Evolutionary conservation across 2,113 vertebrate species (phyloP).

Genomic region (Cyanistes caeruleus): DNA sequence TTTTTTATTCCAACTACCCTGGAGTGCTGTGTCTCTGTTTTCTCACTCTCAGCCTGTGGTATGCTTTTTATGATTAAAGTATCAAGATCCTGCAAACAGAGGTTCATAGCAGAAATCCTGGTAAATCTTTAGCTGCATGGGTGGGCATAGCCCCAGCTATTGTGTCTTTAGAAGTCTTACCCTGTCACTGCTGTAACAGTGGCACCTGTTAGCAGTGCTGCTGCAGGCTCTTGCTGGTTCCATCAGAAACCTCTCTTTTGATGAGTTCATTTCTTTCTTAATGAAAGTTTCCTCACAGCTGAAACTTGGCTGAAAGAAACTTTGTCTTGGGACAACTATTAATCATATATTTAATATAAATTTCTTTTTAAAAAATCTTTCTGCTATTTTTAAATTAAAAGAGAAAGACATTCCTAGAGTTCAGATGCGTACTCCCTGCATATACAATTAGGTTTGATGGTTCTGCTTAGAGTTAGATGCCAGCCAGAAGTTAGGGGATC

Average conservation of each 20-base stretch:
- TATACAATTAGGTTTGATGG: not conserved
- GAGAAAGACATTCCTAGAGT: not conserved
- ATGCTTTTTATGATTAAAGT: not conserved
- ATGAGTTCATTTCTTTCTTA: conserved; percentile 41
- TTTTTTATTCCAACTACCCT: not conserved
- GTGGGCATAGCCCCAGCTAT: not conserved
- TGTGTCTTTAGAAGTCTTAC: not conserved
- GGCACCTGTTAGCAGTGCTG: conserved; percentile 35
- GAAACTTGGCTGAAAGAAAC: conserved; percentile 47
- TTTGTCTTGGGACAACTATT: conserved; percentile 43
- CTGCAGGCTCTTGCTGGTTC: conserved; percentile 3
- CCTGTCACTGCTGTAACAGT: not conserved
- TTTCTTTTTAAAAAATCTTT: conserved; percentile 33
- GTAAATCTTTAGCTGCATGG: conserved; percentile 25
- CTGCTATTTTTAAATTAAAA: conserved; percentile 41
- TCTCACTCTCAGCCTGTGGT: not conserved
- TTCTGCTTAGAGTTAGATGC: not conserved
- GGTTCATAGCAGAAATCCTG: not conserved
- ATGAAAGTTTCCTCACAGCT: conserved; percentile 39
- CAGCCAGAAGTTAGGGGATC: not conserved
- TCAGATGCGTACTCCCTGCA: not conserved
- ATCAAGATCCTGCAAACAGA: not conserved
- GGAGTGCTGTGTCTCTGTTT: not conserved
- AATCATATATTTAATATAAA: conserved; percentile 31
- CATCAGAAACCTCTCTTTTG: conserved; percentile 36